Percentiles rank a stretch among this genome's conserved stretches.
These are phyloP conservation scores for Trialeurodes vaporariorum DNA, from an alignment of 1,140 invertebrate species.

Conservation along the genomic window DNA sequence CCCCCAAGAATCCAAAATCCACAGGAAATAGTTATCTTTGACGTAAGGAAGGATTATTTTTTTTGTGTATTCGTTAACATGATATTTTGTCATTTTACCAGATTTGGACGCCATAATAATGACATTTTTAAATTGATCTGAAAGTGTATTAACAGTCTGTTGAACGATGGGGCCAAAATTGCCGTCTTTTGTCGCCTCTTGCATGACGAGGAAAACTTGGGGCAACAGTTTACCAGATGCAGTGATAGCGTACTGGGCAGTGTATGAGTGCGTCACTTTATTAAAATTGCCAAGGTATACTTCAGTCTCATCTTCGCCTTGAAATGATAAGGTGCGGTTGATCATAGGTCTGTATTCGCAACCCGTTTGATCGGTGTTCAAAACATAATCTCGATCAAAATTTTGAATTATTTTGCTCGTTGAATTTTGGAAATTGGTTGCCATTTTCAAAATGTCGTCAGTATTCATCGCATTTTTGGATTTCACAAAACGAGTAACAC, in stretches of 20 bases:
- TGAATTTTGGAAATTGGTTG: no score
- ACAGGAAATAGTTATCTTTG: constrained; percentile 1
- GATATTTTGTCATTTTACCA: constrained; percentile 16
- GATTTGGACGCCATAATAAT: constrained; percentile 17
- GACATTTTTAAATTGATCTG: constrained; percentile 14
- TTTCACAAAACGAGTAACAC: not conserved
- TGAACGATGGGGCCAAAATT: not conserved
- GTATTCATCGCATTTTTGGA: constrained; percentile 9
- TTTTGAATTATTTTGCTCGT: constrained; percentile 11
- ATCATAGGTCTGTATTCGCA: constrained; percentile 14
- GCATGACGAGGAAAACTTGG: constrained; percentile 11
- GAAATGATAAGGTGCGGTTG: constrained; percentile 10
- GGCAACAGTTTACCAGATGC: constrained; percentile 20
- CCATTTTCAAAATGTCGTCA: constrained; percentile 7
- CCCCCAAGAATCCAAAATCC: constrained; percentile 15
- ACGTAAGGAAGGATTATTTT: constrained; percentile 6
- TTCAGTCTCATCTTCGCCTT: constrained; percentile 10
- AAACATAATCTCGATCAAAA: constrained; percentile 12
- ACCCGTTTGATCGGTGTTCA: constrained; percentile 20
- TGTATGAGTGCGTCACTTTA: constrained; percentile 23
- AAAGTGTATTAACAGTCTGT: not conserved
- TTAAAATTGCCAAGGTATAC: constrained; percentile 16
- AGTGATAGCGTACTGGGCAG: constrained; percentile 22
- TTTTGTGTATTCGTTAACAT: constrained; percentile 14
- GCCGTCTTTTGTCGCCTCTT: constrained; percentile 9